Evolutionary conservation across 2,113 vertebrate species (phyloP).

Genomic region (Isichthys henryi): DNA sequence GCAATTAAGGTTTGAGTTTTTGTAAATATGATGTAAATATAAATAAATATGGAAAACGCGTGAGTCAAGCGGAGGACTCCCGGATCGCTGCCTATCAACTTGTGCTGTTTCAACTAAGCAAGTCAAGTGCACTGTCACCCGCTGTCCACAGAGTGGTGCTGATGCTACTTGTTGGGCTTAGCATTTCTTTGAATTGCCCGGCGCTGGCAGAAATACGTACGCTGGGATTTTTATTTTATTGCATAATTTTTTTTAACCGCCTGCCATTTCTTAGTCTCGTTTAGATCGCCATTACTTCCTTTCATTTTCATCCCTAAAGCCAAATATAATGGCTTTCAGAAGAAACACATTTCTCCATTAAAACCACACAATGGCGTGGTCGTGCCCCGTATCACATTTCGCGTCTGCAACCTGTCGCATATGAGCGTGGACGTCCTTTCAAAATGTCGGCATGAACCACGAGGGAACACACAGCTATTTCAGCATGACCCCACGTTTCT

Average conservation of each 20-base stretch:
- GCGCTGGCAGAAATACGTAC: conserved; percentile 20
- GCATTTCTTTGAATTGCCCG: conserved; percentile 48
- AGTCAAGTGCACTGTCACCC: conserved; percentile 22
- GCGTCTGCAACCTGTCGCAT: conserved; percentile 44
- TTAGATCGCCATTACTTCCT: conserved; percentile 31
- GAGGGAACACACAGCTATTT: background rate
- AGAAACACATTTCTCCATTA: conserved; percentile 59
- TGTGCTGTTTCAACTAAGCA: conserved; percentile 29
- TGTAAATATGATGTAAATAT: conserved; percentile 65
- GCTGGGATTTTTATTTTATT: conserved; percentile 8
- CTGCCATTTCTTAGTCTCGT: conserved; percentile 15
- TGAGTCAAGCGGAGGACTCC: conserved; percentile 33
- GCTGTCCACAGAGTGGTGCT: conserved; percentile 32
- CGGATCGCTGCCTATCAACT: conserved; percentile 19
- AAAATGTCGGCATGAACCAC: conserved; percentile 16
- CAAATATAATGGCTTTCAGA: conserved; percentile 34
- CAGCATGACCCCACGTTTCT: conserved; percentile 20
- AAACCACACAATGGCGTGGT: conserved; percentile 9
- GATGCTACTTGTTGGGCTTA: conserved; percentile 44
- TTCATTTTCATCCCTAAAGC: conserved; percentile 47
- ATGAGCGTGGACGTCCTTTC: conserved; percentile 33
- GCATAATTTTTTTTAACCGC: conserved; percentile 10
- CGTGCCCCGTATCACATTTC: background rate
- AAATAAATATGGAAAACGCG: conserved; percentile 46
- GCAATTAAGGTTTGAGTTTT: conserved; percentile 45